phyloP scores from a whole-genome alignment of 2,113 vertebrate species.

The Choloepus hoffmanni region DNA sequence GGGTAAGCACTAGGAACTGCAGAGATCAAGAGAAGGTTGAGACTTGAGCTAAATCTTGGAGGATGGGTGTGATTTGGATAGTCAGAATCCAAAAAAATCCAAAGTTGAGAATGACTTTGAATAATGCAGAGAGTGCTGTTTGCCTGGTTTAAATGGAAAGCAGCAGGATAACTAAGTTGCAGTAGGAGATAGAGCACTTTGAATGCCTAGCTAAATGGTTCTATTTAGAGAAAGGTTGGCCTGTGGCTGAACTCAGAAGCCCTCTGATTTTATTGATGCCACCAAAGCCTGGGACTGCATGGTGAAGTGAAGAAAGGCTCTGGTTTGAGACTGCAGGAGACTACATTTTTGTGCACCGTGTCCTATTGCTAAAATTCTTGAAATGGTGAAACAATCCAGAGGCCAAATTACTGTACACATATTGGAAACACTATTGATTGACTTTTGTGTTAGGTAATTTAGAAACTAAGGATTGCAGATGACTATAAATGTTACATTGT shows the following conservation, averaged over 20 bases:
- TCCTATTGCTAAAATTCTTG: background rate
- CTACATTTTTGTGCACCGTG: background rate
- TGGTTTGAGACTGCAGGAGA: background rate
- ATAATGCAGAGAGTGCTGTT: background rate
- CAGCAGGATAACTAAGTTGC: background rate
- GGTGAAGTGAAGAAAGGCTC: background rate
- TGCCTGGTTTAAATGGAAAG: background rate
- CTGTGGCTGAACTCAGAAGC: background rate
- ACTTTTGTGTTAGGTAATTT: background rate
- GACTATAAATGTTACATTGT: background rate
- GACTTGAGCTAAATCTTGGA: background rate
- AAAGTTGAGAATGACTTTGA: background rate
- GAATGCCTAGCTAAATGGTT: background rate
- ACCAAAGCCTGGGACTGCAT: background rate
- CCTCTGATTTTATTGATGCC: background rate
- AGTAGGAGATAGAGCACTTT: background rate
- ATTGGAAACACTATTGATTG: background rate
- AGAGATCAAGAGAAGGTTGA: background rate
- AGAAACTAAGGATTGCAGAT: background rate
- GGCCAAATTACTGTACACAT: background rate
- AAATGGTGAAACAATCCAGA: background rate
- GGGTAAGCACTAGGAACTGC: background rate
- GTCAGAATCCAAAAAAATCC: background rate
- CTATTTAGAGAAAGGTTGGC: background rate
- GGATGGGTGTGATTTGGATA: background rate